phyloP scores from a whole-genome alignment of 2,113 vertebrate genomes.

The Myotis yumanensis region DNA sequence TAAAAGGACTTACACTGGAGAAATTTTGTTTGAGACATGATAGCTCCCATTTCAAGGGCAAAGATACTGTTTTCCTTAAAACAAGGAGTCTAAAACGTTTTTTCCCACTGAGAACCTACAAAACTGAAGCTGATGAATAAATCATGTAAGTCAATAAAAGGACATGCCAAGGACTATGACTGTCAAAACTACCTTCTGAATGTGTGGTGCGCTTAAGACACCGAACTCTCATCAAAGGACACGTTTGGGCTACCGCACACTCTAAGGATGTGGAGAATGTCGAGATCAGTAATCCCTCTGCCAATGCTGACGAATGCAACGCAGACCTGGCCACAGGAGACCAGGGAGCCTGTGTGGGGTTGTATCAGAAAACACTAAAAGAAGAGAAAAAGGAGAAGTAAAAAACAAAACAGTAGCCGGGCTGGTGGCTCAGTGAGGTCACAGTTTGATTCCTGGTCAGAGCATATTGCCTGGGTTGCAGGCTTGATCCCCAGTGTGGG shows the following conservation, averaged over 20 bases:
- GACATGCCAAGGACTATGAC: not conserved
- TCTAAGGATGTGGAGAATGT: not conserved
- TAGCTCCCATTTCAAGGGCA: not conserved
- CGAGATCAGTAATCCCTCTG: not conserved
- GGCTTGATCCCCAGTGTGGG: too few species aligned
- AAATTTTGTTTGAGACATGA: not conserved
- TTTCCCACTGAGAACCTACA: not conserved
- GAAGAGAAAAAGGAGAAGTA: not conserved
- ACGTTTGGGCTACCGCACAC: fast-evolving
- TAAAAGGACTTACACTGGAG: not conserved
- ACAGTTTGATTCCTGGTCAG: too few species aligned
- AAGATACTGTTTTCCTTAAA: not conserved
- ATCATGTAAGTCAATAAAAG: conserved; percentile 16
- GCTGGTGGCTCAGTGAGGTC: too few species aligned
- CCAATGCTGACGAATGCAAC: not conserved
- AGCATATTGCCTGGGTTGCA: fast-evolving
- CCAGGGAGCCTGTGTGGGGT: not conserved
- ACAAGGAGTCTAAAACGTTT: not conserved
- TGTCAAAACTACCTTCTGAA: not conserved
- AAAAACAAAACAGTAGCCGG: not conserved
- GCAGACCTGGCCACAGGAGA: not conserved
- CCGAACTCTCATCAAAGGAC: not conserved
- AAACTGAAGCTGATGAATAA: not conserved
- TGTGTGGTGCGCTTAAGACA: not conserved
- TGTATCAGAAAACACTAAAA: not conserved